Evolutionary conservation across 2,888 invertebrate species (phyloP), one percentile per base, ranked within the genome.

Genomic region (Boloria euphrosyne): DNA sequence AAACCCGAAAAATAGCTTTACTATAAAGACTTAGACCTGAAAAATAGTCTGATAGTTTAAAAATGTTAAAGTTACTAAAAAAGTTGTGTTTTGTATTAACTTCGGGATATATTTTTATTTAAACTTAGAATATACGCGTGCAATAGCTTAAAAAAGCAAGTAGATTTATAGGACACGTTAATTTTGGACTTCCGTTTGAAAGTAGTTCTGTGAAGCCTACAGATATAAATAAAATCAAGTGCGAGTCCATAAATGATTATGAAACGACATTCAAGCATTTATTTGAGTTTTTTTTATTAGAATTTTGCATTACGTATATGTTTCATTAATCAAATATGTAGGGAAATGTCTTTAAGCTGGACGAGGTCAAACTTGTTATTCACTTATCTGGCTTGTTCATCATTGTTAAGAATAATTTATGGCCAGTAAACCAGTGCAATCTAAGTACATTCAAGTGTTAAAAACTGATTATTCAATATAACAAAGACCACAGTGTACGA

Each of bases 351-450:
- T 68, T 57, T 57, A 47, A 65, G 80, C 77, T 70, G 72, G 70
- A 65, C 77, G 78, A 80, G 78, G 79, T 81, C 79, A 76, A 75
- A 69, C 74, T 75, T 80, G 76, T 82, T 82, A 81, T 77, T 72
- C 75, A 66, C 74, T 78, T 79, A 80, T 81, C 76, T 78, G 69
- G 75, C 71, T 72, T 74, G 80, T 79, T 76, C 75, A 80, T 83
- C 80, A 80, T 80, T 81, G 81, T 81, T 76, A 72, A 78, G 62
- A 69, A 74, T 80, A 78, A 84, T 84, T 85, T 82, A 84, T 80
- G 78, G 74, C 62, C 73, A 68, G 69, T 77, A 76, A 79, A 79
- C 82, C 77, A 73, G 72, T 75, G 67, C 80, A 82, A 76, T 78
- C 80, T 67, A 55, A 61, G 58, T 62, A 65, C 54, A 38, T 49